Conservation (phyloP, 2,797 vertebrate genomes). For the Hoplostethus mediterraneus region DNA sequence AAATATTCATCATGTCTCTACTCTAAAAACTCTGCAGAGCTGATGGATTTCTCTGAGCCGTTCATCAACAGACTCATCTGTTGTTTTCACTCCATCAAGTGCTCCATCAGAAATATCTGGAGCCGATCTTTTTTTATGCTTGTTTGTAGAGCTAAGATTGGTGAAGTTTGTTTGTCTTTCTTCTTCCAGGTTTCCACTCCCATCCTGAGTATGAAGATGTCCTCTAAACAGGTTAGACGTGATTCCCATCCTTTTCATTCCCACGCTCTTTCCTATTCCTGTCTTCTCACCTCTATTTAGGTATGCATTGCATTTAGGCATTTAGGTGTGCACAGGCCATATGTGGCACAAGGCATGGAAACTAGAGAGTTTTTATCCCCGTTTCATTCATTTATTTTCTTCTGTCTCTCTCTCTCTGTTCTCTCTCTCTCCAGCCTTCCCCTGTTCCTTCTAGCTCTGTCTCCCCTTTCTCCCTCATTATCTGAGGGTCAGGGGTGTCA, state of each 20-base stretch:
- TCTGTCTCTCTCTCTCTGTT: constrained; percentile 30
- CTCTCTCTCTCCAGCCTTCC: constrained; percentile 23
- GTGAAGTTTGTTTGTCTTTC: constrained; percentile 23
- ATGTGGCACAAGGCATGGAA: constrained; percentile 26
- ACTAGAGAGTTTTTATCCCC: constrained; percentile 18
- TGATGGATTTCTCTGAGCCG: background rate
- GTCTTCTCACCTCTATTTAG: background rate
- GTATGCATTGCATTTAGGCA: too few species aligned
- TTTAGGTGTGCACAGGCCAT: background rate
- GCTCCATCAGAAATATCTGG: too few species aligned
- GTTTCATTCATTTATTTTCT: constrained; percentile 25
- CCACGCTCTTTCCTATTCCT: background rate
- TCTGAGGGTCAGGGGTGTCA: constrained; percentile 75
- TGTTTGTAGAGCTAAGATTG: background rate
- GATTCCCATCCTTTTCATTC: constrained; percentile 6
- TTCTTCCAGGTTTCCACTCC: constrained; percentile 88
- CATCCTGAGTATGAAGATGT: constrained; percentile 93
- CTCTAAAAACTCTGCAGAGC: background rate
- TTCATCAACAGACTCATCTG: constrained; percentile 14
- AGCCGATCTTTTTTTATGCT: background rate
- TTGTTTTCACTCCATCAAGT: background rate
- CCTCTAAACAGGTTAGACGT: constrained; percentile 93
- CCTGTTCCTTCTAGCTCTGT: constrained; percentile 19
- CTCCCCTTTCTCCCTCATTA: constrained; percentile 64
- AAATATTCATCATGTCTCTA: constrained; percentile 23